Evolutionary conservation across 2,113 vertebrate genomes (phyloP).

Genomic region (Pangasianodon hypophthalmus): DNA sequence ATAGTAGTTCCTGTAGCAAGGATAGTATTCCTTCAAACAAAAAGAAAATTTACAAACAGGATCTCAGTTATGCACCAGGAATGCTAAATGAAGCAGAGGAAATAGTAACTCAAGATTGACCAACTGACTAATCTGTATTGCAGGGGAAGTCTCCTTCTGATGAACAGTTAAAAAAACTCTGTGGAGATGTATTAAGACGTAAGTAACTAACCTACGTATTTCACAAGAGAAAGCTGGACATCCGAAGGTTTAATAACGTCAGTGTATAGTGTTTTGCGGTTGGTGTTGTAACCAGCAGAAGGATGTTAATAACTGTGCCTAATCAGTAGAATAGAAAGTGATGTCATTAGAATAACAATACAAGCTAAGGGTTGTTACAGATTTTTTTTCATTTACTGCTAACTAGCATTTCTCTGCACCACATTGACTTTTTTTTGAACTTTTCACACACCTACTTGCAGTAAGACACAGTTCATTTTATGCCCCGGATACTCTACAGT

Average conservation of each 20-base stretch:
- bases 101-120: neutral
- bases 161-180: slow-evolving; percentile 74
- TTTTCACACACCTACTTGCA: neutral
- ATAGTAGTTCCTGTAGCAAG: neutral
- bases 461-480: neutral
- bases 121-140: slow-evolving; percentile 59
- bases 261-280: neutral
- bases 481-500: neutral
- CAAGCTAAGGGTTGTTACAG: neutral
- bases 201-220: slow-evolving; percentile 56
- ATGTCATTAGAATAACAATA: neutral
- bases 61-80: neutral
- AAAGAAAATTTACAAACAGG: no score
- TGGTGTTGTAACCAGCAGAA: neutral
- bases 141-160: slow-evolving; percentile 76
- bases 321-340: neutral
- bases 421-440: neutral
- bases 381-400: neutral
- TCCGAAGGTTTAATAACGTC: neutral
- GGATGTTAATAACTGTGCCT: neutral
- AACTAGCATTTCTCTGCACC: neutral
- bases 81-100: neutral
- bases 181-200: slow-evolving; percentile 70
- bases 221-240: neutral
- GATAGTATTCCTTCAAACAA: neutral